A percentile compares a stretch with the other conserved stretches of the same genome.
These are phyloP conservation scores for Matsumyia berberina DNA, from an alignment of 2,888 invertebrate genomes.

Conservation along the genomic window DNA sequence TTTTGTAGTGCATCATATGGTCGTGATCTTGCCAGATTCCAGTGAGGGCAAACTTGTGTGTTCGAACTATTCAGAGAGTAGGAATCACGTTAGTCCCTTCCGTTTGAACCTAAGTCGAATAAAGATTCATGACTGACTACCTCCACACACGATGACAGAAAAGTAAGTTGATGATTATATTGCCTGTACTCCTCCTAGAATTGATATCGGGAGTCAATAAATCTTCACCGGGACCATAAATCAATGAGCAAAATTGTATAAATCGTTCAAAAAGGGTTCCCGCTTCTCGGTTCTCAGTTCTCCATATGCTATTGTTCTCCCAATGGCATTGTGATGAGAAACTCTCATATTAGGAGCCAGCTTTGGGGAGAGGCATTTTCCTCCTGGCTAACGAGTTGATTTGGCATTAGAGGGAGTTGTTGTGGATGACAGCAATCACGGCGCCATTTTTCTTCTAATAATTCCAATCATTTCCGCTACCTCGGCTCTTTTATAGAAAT, in stretches of 20 bases:
- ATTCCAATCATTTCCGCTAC: conserved; percentile 41
- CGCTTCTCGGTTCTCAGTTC: conserved; percentile 7
- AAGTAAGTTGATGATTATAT: conserved; percentile 52
- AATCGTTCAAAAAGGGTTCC: conserved; percentile 46
- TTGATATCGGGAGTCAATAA: conserved; percentile 73
- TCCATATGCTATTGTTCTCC: conserved; percentile 51
- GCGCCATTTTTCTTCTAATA: conserved; percentile 43
- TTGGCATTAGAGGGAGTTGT: conserved; percentile 52
- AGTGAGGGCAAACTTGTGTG: conserved; percentile 44
- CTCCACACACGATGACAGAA: conserved; percentile 35
- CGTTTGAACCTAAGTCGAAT: conserved; percentile 45
- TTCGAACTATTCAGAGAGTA: conserved; percentile 50
- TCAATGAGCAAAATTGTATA: conserved; percentile 64
- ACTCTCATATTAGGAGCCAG: conserved; percentile 51
- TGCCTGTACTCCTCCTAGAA: conserved; percentile 31
- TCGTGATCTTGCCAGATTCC: conserved; percentile 70
- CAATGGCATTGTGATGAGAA: conserved; percentile 58
- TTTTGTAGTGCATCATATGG: conserved; percentile 33
- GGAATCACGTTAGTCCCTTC: conserved; percentile 47
- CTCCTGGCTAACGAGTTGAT: conserved; percentile 54
- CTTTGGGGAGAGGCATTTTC: conserved; percentile 12
- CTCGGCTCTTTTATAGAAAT: too few species aligned
- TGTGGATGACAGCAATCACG: conserved; percentile 44
- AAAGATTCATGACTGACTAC: conserved; percentile 22
- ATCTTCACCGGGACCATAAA: conserved; percentile 73